A percentile compares a stretch with the other conserved stretches of the same genome.
These are phyloP conservation scores for Tympanuchus pallidicinctus DNA, from an alignment of 2,113 vertebrate species.

Conservation along the genomic window DNA sequence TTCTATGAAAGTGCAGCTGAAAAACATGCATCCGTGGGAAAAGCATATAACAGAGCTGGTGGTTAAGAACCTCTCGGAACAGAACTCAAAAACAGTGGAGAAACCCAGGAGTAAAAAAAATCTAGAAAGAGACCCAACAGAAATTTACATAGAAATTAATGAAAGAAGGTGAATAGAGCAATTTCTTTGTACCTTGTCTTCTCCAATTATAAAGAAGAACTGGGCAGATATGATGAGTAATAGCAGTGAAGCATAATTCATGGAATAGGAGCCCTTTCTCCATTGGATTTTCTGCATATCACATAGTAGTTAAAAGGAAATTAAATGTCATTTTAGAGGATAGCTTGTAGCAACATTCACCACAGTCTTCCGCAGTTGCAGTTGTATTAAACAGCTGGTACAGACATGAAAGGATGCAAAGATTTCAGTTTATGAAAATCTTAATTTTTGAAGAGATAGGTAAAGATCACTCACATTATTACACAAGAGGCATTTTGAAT, in stretches of 20 bases:
- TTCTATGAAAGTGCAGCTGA: neutral
- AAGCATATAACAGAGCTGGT: accelerated
- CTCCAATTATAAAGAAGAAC: neutral
- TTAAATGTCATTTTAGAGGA: neutral
- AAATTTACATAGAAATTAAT: neutral
- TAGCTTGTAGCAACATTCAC: neutral
- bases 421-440: neutral
- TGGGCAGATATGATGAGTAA: neutral
- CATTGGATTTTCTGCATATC: neutral
- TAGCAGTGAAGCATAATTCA: neutral
- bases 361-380: neutral
- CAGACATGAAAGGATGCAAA: neutral
- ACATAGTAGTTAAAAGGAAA: neutral
- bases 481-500: neutral
- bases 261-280: neutral
- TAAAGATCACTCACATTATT: neutral
- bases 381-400: neutral
- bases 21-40: neutral
- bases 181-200: neutral
- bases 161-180: neutral
- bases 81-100: neutral
- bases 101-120: neutral
- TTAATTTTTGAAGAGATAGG: neutral
- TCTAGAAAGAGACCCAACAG: neutral
- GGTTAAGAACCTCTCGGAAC: neutral